phyloP scores from a whole-genome alignment of 2,888 invertebrate genomes.

The Timema podura region DNA sequence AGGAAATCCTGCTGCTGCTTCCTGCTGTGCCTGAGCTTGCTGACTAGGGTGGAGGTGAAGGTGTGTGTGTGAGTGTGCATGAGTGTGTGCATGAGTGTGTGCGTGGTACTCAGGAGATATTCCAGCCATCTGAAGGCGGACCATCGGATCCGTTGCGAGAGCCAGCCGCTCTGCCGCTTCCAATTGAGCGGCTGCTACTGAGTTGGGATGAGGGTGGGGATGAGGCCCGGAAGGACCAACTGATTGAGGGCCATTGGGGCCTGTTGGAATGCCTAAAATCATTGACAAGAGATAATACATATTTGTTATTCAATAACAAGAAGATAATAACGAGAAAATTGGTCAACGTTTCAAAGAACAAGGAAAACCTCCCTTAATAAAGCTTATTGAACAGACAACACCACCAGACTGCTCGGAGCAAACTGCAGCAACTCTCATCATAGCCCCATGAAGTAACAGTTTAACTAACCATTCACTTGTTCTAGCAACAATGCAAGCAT shows the following conservation, averaged over 20 bases:
- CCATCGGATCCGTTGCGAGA: constrained; percentile 87
- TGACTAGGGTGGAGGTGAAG: constrained; percentile 71
- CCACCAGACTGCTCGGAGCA: no score
- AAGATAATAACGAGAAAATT: no score
- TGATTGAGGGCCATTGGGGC: constrained; percentile 29
- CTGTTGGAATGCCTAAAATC: constrained; percentile 28
- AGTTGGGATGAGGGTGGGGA: constrained; percentile 52
- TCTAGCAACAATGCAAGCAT: no score
- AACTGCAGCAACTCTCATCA: no score
- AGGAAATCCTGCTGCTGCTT: constrained; percentile 57
- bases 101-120: constrained; percentile 85
- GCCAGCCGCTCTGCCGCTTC: constrained; percentile 76
- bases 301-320: no score
- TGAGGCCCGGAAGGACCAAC: constrained; percentile 48
- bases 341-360: no score
- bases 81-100: constrained; percentile 88
- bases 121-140: constrained; percentile 88
- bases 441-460: no score
- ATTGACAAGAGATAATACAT: no score
- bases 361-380: no score
- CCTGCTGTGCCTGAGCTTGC: constrained; percentile 52
- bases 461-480: no score
- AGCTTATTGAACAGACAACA: no score
- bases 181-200: constrained; percentile 58
- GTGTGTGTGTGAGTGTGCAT: constrained; percentile 86